These are phyloP conservation scores for Meiosimyza decipiens DNA, from an alignment of 2,888 invertebrate genomes.

Conservation along the genomic window DNA sequence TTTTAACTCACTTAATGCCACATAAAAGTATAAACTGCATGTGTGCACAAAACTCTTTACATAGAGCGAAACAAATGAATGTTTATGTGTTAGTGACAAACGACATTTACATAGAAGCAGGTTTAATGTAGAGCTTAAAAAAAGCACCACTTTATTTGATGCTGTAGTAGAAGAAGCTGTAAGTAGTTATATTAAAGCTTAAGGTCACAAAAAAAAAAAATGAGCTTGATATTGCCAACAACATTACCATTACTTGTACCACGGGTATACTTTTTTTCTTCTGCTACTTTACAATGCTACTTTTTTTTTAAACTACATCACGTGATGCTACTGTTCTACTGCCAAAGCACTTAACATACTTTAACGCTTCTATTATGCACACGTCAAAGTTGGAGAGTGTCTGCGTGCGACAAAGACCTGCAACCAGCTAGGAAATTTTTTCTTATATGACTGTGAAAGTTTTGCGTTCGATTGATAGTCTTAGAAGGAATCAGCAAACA, in stretches of 20 bases:
- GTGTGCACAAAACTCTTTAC: not conserved
- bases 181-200: too few relatives aligned
- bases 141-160: too few relatives aligned
- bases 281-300: not conserved
- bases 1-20: conserved; percentile 4
- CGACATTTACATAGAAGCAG: not conserved
- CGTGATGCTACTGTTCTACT: not conserved
- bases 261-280: not conserved
- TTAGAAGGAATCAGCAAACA: too few relatives aligned
- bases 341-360: conserved; percentile 25
- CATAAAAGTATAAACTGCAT: not conserved
- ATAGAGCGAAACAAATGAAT: not conserved
- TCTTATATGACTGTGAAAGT: too few relatives aligned
- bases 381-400: not conserved
- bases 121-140: too few relatives aligned
- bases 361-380: conserved; percentile 4
- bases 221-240: too few relatives aligned
- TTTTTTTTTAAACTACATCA: not conserved
- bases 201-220: too few relatives aligned
- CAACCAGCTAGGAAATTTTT: too few relatives aligned
- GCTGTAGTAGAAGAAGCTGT: too few relatives aligned
- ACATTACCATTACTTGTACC: too few relatives aligned
- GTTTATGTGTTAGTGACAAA: not conserved
- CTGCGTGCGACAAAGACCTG: not conserved
- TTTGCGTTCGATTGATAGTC: too few relatives aligned